phyloP scores from a whole-genome alignment of 2,888 invertebrate genomes.

The Venusia cambrica region DNA sequence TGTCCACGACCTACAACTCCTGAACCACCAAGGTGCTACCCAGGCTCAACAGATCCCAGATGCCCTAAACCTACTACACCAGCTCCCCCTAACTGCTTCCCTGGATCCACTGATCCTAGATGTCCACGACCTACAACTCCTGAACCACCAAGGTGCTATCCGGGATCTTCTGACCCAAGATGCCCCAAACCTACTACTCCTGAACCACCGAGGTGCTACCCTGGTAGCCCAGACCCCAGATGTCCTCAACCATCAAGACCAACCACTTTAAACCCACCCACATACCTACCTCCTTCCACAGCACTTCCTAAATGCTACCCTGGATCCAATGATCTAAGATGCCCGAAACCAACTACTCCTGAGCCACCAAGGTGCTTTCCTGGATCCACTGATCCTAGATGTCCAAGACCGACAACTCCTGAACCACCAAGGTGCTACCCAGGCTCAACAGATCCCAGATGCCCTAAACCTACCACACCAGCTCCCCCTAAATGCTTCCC shows the following conservation, averaged over 20 bases:
- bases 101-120: slow-evolving; percentile 37
- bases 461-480: slow-evolving; percentile 34
- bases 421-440: slow-evolving; percentile 34
- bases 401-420: slow-evolving; percentile 39
- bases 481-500: slow-evolving; percentile 33
- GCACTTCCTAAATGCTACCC: slow-evolving; percentile 36
- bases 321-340: slow-evolving; percentile 39
- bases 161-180: slow-evolving; percentile 23
- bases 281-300: slow-evolving; percentile 29
- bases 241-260: slow-evolving; percentile 35
- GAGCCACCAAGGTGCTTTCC: slow-evolving; percentile 36
- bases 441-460: slow-evolving; percentile 35
- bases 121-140: slow-evolving; percentile 41
- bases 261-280: slow-evolving; percentile 18
- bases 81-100: no score
- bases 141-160: slow-evolving; percentile 33
- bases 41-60: no score
- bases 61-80: no score
- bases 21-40: slow-evolving; percentile 32
- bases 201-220: slow-evolving; percentile 33
- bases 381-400: slow-evolving; percentile 39
- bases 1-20: slow-evolving; percentile 41
- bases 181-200: slow-evolving; percentile 37
- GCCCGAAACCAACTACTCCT: slow-evolving; percentile 40
- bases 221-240: slow-evolving; percentile 23